Percentiles rank a stretch among this genome's conserved stretches.
Conservation (phyloP, 2,113 vertebrate species). For the Equus przewalskii region DNA sequence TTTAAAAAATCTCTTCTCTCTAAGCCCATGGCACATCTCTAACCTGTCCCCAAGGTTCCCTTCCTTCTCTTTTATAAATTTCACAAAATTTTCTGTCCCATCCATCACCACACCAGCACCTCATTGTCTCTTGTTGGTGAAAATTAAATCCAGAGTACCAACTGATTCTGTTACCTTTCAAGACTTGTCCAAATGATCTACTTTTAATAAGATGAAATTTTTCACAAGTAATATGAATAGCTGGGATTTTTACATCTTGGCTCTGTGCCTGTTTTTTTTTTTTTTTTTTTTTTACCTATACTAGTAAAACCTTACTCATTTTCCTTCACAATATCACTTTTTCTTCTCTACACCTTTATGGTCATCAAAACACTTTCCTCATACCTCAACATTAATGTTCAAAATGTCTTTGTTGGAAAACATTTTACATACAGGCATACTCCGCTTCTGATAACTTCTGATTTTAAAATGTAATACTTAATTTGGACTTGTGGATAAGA, state of each 20-base stretch:
- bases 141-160: not conserved
- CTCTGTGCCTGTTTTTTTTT: not conserved
- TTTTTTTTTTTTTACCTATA: not conserved
- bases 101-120: not conserved
- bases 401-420: not conserved
- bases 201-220: conserved; percentile 7
- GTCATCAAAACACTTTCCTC: not conserved
- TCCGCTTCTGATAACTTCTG: not conserved
- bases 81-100: not conserved
- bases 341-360: not conserved
- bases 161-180: not conserved
- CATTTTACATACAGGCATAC: not conserved
- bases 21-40: not conserved
- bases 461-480: conserved; percentile 11
- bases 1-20: not conserved
- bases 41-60: not conserved
- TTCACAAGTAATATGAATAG: not conserved
- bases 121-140: not conserved
- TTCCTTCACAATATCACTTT: not conserved
- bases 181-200: not conserved
- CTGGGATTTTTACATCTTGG: not conserved
- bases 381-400: not conserved
- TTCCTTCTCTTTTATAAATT: not conserved
- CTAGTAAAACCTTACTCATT: not conserved
- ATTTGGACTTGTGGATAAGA: not conserved